Percentiles rank a stretch among this genome's conserved stretches.
Conservation (phyloP, 2,888 invertebrate genomes). For the Drosophila robusta region DNA sequence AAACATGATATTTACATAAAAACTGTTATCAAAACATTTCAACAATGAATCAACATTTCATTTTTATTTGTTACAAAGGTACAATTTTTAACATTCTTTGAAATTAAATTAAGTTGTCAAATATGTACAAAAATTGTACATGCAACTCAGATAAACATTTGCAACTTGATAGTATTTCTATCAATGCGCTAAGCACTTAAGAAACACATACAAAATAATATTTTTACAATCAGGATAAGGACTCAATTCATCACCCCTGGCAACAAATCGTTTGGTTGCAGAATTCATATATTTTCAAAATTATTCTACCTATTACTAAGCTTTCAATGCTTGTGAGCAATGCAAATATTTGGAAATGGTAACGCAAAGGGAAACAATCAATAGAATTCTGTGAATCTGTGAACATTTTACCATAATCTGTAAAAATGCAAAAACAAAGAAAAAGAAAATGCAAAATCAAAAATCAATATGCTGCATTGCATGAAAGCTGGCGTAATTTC, state of each 20-base stretch:
- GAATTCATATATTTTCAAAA: constrained; percentile 1
- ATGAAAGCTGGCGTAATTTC: constrained; percentile 40
- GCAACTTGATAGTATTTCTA: neutral
- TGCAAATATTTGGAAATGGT: constrained; percentile 25
- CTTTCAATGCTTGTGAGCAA: neutral
- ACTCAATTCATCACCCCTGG: neutral
- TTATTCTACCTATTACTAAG: constrained; percentile 5
- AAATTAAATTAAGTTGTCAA: neutral
- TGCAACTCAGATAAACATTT: neutral
- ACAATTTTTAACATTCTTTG: neutral
- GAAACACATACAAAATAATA: neutral
- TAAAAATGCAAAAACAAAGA: constrained; percentile 9
- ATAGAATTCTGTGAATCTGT: constrained; percentile 10
- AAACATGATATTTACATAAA: too few relatives aligned
- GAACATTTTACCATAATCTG: constrained; percentile 39
- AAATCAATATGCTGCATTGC: constrained; percentile 71
- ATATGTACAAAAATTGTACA: neutral
- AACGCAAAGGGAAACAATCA: constrained; percentile 22
- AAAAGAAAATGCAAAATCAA: constrained; percentile 7
- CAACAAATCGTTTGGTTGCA: constrained; percentile 14
- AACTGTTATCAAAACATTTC: too few relatives aligned
- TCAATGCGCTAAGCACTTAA: neutral
- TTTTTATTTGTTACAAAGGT: neutral
- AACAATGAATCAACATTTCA: neutral
- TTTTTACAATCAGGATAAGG: neutral